phyloP scores from a whole-genome alignment of 2,888 invertebrate genomes.

The Drosophila paranaensis region DNA sequence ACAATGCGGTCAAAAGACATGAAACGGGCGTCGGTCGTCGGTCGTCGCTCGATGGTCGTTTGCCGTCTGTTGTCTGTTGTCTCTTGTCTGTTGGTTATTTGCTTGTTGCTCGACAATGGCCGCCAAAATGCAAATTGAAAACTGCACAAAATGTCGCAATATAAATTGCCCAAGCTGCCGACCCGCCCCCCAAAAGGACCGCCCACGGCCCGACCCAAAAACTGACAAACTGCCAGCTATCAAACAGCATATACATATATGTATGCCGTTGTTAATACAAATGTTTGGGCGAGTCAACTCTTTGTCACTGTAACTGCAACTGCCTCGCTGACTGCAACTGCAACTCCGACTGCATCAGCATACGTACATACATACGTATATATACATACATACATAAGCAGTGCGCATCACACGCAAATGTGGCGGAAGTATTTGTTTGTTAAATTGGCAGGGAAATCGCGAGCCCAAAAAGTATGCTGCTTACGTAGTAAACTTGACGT shows the following conservation, averaged over 20 bases:
- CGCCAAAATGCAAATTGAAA: constrained; percentile 67
- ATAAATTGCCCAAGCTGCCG: constrained; percentile 46
- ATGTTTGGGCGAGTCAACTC: constrained; percentile 28
- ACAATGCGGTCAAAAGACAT: constrained; percentile 76
- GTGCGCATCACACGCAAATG: constrained; percentile 7
- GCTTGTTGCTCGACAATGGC: constrained; percentile 28
- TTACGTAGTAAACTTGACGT: background rate
- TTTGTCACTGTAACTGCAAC: constrained; percentile 11
- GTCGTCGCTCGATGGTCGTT: constrained; percentile 36
- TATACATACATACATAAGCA: too few species aligned
- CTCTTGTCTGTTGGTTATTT: constrained; percentile 6
- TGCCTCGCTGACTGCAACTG: constrained; percentile 2
- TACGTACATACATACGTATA: background rate
- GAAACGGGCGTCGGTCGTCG: constrained; percentile 57
- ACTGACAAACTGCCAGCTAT: constrained; percentile 1
- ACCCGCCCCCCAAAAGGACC: background rate
- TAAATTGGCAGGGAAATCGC: constrained; percentile 17
- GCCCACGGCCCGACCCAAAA: background rate
- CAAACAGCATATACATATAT: constrained; percentile 27
- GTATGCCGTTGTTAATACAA: constrained; percentile 23
- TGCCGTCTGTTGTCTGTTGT: constrained; percentile 34
- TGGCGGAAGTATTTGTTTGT: constrained; percentile 42
- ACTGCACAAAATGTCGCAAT: constrained; percentile 50
- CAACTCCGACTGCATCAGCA: background rate
- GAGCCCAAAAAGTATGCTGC: background rate